These are phyloP conservation scores for Prorops nasuta DNA, from an alignment of 1,140 invertebrate species.

Conservation along the genomic window DNA sequence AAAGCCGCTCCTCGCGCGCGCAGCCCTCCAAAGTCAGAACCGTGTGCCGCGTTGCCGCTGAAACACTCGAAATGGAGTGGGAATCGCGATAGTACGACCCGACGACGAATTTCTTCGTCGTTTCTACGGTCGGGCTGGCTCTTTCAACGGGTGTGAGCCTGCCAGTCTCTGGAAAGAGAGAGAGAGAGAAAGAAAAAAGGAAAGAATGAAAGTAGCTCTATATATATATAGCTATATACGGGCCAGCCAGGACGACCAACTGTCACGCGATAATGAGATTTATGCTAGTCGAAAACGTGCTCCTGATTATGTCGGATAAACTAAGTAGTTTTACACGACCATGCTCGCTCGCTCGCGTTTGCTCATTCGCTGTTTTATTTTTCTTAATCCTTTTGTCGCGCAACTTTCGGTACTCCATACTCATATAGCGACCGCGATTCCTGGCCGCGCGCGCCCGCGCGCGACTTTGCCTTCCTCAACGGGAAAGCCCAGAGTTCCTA, in stretches of 20 bases:
- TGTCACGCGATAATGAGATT: constrained; percentile 34
- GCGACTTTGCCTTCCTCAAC: too few species aligned
- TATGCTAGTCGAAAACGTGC: constrained; percentile 31
- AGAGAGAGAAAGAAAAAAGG: neutral
- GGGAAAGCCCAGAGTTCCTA: too few species aligned
- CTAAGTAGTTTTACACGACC: constrained; percentile 2
- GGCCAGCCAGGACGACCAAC: constrained; percentile 14
- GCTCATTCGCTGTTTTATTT: neutral
- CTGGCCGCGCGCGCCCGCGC: too few species aligned
- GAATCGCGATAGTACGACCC: neutral
- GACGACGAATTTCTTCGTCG: neutral
- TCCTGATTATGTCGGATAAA: constrained; percentile 26
- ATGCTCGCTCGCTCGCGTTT: neutral
- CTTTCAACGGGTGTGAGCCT: neutral
- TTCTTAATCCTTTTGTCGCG: too few species aligned
- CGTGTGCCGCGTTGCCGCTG: constrained; percentile 14
- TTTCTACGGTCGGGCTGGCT: neutral
- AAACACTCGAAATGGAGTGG: constrained; percentile 14
- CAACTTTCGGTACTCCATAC: too few species aligned
- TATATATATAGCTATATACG: constrained; percentile 21
- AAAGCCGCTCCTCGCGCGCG: too few species aligned
- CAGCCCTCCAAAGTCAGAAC: too few species aligned
- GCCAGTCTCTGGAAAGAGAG: neutral
- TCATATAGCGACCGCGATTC: too few species aligned
- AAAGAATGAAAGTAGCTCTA: constrained; percentile 13